Conservation (phyloP, 2,888 invertebrate species). For the Biston stratarius region DNA sequence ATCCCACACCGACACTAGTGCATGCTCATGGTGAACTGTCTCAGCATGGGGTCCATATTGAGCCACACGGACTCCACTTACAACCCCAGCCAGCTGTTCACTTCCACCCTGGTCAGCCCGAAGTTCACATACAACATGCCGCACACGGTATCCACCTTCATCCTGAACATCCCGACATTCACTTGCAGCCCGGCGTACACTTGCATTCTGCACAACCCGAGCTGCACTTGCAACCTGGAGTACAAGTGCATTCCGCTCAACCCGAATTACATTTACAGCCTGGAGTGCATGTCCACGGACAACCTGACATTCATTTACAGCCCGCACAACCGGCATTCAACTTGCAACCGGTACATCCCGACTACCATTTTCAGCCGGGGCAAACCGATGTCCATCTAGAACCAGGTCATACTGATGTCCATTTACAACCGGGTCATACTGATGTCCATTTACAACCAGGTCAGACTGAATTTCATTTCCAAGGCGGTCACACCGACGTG, state of each 20-base stretch:
- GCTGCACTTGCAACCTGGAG: conserved; percentile 41
- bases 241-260: conserved; percentile 43
- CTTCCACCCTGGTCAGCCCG: conserved; percentile 41
- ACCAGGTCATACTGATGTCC: conserved; percentile 28
- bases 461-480: conserved; percentile 44
- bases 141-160: conserved; percentile 43
- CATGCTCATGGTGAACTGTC: conserved; percentile 55
- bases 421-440: conserved; percentile 32
- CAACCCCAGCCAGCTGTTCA: conserved; percentile 39
- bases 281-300: conserved; percentile 35
- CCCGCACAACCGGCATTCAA: conserved; percentile 33
- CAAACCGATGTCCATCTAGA: conserved; percentile 32
- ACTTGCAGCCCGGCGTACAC: conserved; percentile 36
- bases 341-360: conserved; percentile 33
- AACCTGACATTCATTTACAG: conserved; percentile 37
- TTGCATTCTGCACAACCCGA: conserved; percentile 49
- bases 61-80: conserved; percentile 47
- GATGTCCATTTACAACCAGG: conserved; percentile 32
- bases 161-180: conserved; percentile 41
- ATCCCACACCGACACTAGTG: conserved; percentile 53
- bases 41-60: conserved; percentile 45
- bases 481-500: conserved; percentile 30
- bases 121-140: conserved; percentile 40
- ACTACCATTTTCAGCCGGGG: conserved; percentile 34
- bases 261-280: conserved; percentile 39